Base-by-base conservation (phyloP, 2,888 invertebrate species). In the Idaea aversata region DNA sequence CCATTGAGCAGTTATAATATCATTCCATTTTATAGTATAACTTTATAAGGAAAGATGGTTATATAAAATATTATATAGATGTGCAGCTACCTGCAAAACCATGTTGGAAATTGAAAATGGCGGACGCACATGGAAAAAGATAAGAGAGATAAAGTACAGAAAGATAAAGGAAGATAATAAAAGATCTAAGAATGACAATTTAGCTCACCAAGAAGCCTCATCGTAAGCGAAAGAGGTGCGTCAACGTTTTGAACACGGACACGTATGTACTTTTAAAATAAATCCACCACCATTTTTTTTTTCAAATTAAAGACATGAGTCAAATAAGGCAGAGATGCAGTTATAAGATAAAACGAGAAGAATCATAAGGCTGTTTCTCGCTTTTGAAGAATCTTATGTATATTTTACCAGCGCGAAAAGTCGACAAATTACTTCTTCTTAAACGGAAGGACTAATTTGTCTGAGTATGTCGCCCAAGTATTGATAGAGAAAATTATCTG, bases 1-100 rank as follows among this genome's bases (percentile, higher is more conserved):
- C 72, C 76, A 74, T 86, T 87, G 87, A 88, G 85, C 85, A 81
- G 81, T 75, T 76, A 77, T 68, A 75, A 66, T 64, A 66, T 67
- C 62, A 68, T 65, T 62, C 16, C 36, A 64, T 16, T 34, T 7
- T 65, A 64, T 62, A 58, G 61, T 4, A 13, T n/a, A 34, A 13
- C 2, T 5, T 63, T 59, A 59, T 59, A 15, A 62, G 65, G 61
- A 34, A 61, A 57, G 58, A 34, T 57, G 58, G 36, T 60, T 34
- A 13, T 62, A 57, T 7, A 15, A 61, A 64, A 58, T 58, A 25
- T 35, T 6, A 35, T 61, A 61, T 13, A 61, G 34, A 67, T 65
- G 59, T 65, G 59, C 62, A 58, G 65, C 38, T 15, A 63, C 63
- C 61, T 61, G 16, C 62, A 63, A 61, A 63, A 62, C 62, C 59